Conservation (phyloP, 1,140 invertebrate genomes). For the Meloidogyne hapla region DNA sequence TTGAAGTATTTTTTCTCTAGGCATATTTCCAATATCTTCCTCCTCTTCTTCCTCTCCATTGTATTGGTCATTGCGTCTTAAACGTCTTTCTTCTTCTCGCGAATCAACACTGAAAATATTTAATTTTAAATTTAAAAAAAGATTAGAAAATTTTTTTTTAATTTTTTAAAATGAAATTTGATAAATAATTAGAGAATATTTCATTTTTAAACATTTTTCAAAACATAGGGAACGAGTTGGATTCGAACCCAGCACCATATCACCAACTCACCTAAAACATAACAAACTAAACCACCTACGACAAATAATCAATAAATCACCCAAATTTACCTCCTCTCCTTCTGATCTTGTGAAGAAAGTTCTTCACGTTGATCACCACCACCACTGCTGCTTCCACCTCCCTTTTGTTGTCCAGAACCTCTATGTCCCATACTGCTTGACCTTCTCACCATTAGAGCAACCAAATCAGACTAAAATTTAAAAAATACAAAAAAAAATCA, state of each 20-base stretch:
- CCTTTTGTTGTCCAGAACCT: neutral
- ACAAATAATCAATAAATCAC: no score
- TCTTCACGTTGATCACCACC: neutral
- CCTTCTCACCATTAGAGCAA: slow-evolving; percentile 34
- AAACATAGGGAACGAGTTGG: no score
- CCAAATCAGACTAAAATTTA: slow-evolving; percentile 34
- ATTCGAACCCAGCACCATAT: no score
- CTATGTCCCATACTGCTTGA: slow-evolving; percentile 34
- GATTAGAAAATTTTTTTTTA: no score
- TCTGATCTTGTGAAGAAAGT: neutral
- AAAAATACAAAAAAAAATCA: neutral
- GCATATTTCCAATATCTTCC: slow-evolving; percentile 51
- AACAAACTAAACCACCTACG: no score
- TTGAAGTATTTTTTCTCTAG: slow-evolving; percentile 81
- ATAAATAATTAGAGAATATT: no score
- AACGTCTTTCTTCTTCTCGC: neutral
- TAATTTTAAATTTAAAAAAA: no score
- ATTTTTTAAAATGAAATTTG: no score
- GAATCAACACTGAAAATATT: neutral
- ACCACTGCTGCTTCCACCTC: neutral
- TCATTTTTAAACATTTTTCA: no score
- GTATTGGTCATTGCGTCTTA: neutral
- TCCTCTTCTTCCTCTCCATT: slow-evolving; percentile 54
- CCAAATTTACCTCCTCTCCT: neutral
- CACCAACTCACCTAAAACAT: no score